Base-by-base conservation (phyloP, 2,113 vertebrate genomes). In the human region DNA sequence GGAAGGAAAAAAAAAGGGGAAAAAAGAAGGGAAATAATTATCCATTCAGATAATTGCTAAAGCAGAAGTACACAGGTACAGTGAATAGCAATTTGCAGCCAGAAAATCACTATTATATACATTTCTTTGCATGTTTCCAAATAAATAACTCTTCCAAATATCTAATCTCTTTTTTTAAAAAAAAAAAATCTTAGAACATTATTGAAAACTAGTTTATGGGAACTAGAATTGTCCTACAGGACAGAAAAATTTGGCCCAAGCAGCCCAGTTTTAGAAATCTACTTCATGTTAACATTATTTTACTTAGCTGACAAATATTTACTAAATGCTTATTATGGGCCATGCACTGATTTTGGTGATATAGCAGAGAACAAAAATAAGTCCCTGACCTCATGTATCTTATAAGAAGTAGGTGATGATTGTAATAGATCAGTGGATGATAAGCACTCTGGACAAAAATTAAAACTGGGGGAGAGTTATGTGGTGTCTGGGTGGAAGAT, bases 61-160 rank as follows among this genome's bases (percentile, higher is more conserved):
- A 81, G 6, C 27, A 89, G 57, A 96, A 76, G 13, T n/a, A 88
- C 80, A 30, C 40, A 78, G 13, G 8, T 48, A 10, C 35, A 88
- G 10, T 86, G 16, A 78, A 79, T 43, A 89, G 14, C 7, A 57
- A 80, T 94, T 55, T 52, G 32, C 0, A 86, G 12, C 23, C 32
- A 73, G 32, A 82, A 92, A 59, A 35, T 93, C 14, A 50, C 50
- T 80, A 55, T 25, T 6, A 50, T 5, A 30, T 23, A 84, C 27
- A 17, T 79, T 90, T 40, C 20, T 90, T 94, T 73, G 27, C 13
- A 55, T 95, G 6, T 95, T 94, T 96, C 38, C 6, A 61, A 86
- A 89, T 95, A n/a, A 30, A 2, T 52, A 92, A 43, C 18, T 43
- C 45, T 82, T 92, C 25, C 7, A 52, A 86, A 48, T 75, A 75